Percentiles rank a stretch among this genome's conserved stretches.
Evolutionary conservation across 2,113 vertebrate species (phyloP).

Genomic region (Antigone vipio): DNA sequence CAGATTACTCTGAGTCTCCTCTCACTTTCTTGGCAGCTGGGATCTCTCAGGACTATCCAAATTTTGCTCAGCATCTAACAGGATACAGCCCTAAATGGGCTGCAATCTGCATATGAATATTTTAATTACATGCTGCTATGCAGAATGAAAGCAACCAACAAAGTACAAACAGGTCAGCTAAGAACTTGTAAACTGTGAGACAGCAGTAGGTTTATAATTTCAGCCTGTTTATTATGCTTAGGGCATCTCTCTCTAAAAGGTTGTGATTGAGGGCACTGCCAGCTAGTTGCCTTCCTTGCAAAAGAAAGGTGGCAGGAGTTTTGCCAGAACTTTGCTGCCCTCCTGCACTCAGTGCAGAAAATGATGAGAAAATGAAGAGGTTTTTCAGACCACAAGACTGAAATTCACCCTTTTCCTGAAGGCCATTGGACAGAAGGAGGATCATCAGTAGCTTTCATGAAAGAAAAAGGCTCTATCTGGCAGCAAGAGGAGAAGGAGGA

Average conservation of each 20-base stretch:
- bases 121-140: slow-evolving; percentile 10
- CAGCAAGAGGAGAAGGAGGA: not conserved
- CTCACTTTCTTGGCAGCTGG: not conserved
- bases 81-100: not conserved
- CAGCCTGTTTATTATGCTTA: not conserved
- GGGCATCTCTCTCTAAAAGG: not conserved
- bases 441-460: not conserved
- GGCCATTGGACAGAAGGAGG: not conserved
- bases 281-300: not conserved
- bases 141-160: slow-evolving; percentile 13
- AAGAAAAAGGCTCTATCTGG: not conserved
- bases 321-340: not conserved
- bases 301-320: not conserved
- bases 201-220: not conserved
- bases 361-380: not conserved
- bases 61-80: not conserved
- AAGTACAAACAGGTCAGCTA: not conserved
- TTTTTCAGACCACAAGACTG: not conserved
- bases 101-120: slow-evolving; percentile 6
- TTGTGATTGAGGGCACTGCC: not conserved
- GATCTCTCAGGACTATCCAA: not conserved
- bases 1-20: not conserved
- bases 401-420: not conserved
- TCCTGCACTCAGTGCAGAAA: not conserved
- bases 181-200: not conserved